phyloP scores from a whole-genome alignment of 2,797 vertebrate genomes.

The Limnodromus scolopaceus region DNA sequence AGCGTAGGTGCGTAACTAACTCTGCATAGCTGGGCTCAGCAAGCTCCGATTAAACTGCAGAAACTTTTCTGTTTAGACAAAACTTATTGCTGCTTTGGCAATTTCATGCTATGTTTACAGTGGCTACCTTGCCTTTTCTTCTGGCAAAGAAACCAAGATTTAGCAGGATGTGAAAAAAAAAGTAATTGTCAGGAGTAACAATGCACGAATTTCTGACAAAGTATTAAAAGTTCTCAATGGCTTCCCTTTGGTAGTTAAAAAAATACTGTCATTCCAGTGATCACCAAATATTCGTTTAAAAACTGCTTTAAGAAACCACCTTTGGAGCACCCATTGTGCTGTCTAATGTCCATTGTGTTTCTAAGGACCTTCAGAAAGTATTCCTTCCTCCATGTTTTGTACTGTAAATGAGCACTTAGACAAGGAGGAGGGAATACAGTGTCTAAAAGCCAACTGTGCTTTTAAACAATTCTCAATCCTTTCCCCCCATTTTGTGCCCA shows the following conservation, averaged over 20 bases:
- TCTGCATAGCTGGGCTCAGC: not conserved
- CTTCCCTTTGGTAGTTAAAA: not conserved
- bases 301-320: not conserved
- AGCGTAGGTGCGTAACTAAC: not conserved
- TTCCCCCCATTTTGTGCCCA: not conserved
- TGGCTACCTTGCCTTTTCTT: constrained; percentile 17
- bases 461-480: not conserved
- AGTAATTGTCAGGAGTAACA: not conserved
- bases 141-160: constrained; percentile 21
- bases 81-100: not conserved
- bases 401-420: constrained; percentile 27
- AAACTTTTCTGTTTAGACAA: not conserved
- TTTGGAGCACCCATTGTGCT: constrained; percentile 19
- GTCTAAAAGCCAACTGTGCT: constrained; percentile 7
- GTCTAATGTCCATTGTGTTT: not conserved
- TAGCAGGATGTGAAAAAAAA: not conserved
- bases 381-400: constrained; percentile 9
- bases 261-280: not conserved
- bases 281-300: not conserved
- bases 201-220: not conserved
- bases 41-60: not conserved
- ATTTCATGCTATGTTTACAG: not conserved
- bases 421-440: not conserved
- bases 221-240: not conserved
- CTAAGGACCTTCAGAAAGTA: constrained; percentile 21